phyloP scores from a whole-genome alignment of 2,888 invertebrate species.

The Drosophila imparisetae region DNA sequence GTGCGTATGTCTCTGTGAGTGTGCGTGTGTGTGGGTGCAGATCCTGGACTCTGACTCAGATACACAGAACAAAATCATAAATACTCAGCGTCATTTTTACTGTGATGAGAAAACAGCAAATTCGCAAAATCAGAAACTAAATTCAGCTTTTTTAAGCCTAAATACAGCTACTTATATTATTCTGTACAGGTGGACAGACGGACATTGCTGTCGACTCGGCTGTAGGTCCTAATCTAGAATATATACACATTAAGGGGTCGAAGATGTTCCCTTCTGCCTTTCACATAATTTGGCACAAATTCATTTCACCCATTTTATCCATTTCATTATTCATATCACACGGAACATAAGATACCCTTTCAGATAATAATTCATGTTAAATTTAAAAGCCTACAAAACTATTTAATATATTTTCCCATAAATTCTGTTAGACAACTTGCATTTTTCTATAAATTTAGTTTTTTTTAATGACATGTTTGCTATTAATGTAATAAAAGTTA shows the following conservation, averaged over 20 bases:
- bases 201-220: background rate
- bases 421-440: no score
- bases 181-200: background rate
- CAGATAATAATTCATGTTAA: background rate
- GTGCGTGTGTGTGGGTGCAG: constrained; percentile 1
- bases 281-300: background rate
- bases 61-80: constrained; percentile 1
- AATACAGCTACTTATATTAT: background rate
- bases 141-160: no score
- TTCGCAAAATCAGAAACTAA: background rate
- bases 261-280: background rate
- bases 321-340: no score
- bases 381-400: background rate
- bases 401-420: no score
- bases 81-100: background rate
- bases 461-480: no score
- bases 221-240: background rate
- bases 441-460: no score
- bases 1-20: background rate
- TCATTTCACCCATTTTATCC: background rate
- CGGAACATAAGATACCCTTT: background rate
- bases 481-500: background rate
- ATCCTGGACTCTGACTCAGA: constrained; percentile 43
- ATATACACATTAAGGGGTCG: background rate
- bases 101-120: background rate